Percentiles rank a stretch among this genome's conserved stretches.
Evolutionary conservation across 2,113 vertebrate species (phyloP).

Genomic region (Laticauda colubrina): DNA sequence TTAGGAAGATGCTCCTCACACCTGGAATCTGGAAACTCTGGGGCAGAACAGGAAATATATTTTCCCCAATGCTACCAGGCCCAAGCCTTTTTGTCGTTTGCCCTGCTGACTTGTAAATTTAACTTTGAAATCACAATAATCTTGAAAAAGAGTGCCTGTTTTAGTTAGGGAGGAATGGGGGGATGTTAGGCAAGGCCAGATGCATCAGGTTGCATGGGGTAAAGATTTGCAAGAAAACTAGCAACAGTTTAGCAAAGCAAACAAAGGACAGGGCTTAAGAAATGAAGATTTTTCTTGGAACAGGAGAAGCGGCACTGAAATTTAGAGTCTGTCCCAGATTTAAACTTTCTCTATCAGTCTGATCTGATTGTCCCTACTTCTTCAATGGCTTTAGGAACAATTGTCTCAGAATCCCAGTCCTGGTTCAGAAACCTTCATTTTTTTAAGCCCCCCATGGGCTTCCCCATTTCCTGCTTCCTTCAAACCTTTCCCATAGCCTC

Average conservation of each 20-base stretch:
- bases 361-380: not conserved
- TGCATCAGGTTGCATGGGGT: not conserved
- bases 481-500: not conserved
- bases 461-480: not conserved
- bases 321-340: not conserved
- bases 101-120: not conserved
- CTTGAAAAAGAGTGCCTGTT: not conserved
- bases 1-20: not conserved
- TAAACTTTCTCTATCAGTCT: not conserved
- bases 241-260: not conserved
- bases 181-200: not conserved
- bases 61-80: not conserved
- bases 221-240: not conserved
- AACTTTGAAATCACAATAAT: not conserved
- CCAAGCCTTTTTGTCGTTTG: not conserved
- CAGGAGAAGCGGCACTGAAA: not conserved
- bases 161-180: not conserved
- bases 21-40: not conserved
- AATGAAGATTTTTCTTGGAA: not conserved
- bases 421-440: not conserved
- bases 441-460: not conserved
- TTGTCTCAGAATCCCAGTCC: not conserved
- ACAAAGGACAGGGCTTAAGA: not conserved
- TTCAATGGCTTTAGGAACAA: not conserved
- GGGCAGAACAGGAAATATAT: not conserved